These are phyloP conservation scores for Hydrotaea cyrtoneurina DNA, from an alignment of 2,888 invertebrate genomes.

Conservation along the genomic window DNA sequence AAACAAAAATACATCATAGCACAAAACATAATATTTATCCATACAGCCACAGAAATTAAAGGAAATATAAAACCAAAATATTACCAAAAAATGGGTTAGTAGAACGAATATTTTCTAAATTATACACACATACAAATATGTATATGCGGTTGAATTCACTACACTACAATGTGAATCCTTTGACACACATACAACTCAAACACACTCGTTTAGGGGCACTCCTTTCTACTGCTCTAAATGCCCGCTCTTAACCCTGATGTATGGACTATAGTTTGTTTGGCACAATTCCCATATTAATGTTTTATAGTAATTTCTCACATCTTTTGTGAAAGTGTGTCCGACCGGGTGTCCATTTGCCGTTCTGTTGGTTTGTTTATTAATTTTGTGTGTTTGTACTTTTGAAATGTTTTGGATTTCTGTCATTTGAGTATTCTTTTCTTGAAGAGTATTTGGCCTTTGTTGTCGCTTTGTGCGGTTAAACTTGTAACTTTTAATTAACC, in stretches of 20 bases:
- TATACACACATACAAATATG: too few relatives aligned
- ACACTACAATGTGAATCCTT: slow-evolving; percentile 41
- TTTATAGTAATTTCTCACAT: neutral
- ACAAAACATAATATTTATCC: slow-evolving; percentile 10
- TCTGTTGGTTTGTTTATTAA: neutral
- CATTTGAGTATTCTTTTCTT: neutral
- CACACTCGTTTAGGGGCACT: neutral
- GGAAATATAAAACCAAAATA: slow-evolving; percentile 56
- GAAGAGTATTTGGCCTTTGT: slow-evolving; percentile 15
- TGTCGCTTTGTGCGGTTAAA: slow-evolving; percentile 10
- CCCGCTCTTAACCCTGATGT: neutral
- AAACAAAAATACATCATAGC: neutral
- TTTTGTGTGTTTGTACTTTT: neutral
- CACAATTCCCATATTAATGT: slow-evolving; percentile 55
- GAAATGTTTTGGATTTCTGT: neutral
- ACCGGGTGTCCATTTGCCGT: neutral
- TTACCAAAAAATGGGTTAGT: slow-evolving; percentile 56
- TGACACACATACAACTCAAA: slow-evolving; percentile 1
- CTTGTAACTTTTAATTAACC: slow-evolving; percentile 65
- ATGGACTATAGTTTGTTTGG: slow-evolving; percentile 40
- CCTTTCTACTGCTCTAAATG: neutral
- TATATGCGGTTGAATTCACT: neutral
- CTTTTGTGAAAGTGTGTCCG: neutral
- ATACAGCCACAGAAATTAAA: neutral
- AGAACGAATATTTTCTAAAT: slow-evolving; percentile 41